phyloP scores from a whole-genome alignment of 1,140 invertebrate species.

The Laupala kohalensis region DNA sequence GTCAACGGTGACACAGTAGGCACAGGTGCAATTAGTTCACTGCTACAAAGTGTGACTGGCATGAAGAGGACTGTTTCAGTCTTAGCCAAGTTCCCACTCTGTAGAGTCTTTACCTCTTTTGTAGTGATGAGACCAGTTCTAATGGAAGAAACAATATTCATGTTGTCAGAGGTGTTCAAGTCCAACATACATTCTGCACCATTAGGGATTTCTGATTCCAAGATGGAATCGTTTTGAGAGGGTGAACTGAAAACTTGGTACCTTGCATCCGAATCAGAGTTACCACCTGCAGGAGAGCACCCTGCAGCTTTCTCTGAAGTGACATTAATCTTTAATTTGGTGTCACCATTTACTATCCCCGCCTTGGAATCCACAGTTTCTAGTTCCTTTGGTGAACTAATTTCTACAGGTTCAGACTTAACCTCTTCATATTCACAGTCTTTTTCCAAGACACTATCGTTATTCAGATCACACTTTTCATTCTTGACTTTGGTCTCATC shows the following conservation, averaged over 20 bases:
- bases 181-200: background rate
- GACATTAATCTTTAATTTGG: too few relatives aligned
- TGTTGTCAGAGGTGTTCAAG: background rate
- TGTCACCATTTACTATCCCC: too few relatives aligned
- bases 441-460: too few relatives aligned
- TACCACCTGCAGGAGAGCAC: background rate
- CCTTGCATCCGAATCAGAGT: too few relatives aligned
- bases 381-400: too few relatives aligned
- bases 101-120: background rate
- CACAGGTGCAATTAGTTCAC: background rate
- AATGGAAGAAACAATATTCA: background rate
- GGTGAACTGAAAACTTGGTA: background rate
- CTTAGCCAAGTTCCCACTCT: background rate
- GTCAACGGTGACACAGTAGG: background rate
- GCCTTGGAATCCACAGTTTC: too few relatives aligned
- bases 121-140: background rate
- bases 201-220: background rate
- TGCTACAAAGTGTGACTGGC: background rate
- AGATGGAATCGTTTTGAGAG: background rate
- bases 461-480: too few relatives aligned
- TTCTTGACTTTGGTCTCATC: too few relatives aligned
- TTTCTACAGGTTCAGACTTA: too few relatives aligned
- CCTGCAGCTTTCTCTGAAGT: too few relatives aligned
- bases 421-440: too few relatives aligned
- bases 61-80: background rate